Base-by-base conservation (phyloP, 2,888 invertebrate genomes). In the Serrognathus titanus region DNA sequence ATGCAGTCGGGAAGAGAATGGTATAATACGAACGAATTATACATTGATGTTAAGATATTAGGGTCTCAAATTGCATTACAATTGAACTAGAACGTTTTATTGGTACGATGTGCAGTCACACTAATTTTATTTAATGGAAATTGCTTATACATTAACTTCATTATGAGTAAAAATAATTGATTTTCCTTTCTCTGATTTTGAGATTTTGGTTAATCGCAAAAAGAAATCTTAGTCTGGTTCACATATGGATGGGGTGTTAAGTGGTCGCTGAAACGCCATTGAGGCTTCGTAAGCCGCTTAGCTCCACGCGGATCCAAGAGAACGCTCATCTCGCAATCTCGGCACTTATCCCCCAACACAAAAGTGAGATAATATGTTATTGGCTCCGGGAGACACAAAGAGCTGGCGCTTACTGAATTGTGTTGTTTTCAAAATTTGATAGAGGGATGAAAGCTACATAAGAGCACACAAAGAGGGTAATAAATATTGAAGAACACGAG, bases 1-100 rank as follows among this genome's bases (percentile, higher is more conserved):
- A 62, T 62, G 52, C 58, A 59, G 55, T 51, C 51, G 51, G 50
- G 52, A 51, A 51, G 53, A 55, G 48, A 83, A 88, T 0, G 86
- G 84, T 69, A 88, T 88, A 7, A 77, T 87, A 10, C 78, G 78
- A 4, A 85, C 85, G 62, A 80, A 55, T 43, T 53, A 48, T 49
- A 51, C n/a, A 48, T 53, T 31, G 48, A 49, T 31, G 13, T 54
- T 16, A 12, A 48, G 40, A 40, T 31, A 55, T 20, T 12, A 36
- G 43, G 16, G 35, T 13, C 39, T 12, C 40, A 13, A 31, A 46
- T 48, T 48, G 46, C 40, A 40, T 41, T 43, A 38, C 45, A 45
- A 31, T 41, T 12, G 16, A 40, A 40, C 12, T 40, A 12, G 40
- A 11, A 12, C 40, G 40, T 12, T 12, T 11, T 40, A 40, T 40